Base-by-base conservation (phyloP, 2,113 vertebrate species). In the Channa argus region DNA sequence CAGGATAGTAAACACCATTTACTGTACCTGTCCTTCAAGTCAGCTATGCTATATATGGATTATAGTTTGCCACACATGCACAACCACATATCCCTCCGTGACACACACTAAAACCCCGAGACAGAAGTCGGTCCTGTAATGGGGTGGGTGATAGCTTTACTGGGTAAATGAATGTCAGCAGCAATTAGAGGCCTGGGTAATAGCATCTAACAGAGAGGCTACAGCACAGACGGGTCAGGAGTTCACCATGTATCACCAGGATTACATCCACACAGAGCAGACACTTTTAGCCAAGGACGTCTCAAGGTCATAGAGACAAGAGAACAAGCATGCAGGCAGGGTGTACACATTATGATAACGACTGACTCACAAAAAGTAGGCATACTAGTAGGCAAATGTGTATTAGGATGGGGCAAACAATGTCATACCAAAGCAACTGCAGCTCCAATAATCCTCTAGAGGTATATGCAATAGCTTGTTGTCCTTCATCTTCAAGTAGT, bases 151-250 rank as follows among this genome's bases (percentile, higher is more conserved):
- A 85, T 87, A 89, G 85, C 75, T 79, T 89, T 89, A 83, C 85
- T 92, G 91, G 91, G 83, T 92, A 92, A 93, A 93, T 93, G 88
- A 93, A 94, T 88, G 91, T 93, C 93, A 91, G 79, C 74, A 82
- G 88, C 93, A 94, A 94, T 94, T 93, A 94, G 90, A 92, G 89
- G 84, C 81, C 75, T 45, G 71, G 49, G 60, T 93, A 91, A 92
- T 88, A 89, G 83, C 80, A 66, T 87, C 59, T 77, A 79, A 69
- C 84, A 85, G 84, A 89, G 80, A 68, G 89, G 71, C 82, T 85
- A 80, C 80, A 71, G 85, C 50, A 8, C 71, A 86, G 84, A 34
- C 64, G 15, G 93, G 92, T 92, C 91, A 92, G 67, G 76, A 85
- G 88, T 88, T 91, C 79, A 86, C 90, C 85, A 85, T 93, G 91